Percentiles rank a stretch among this genome's conserved stretches.
Evolutionary conservation across 2,113 vertebrate species (phyloP).

Genomic region (Sakesphorus luctuosus): DNA sequence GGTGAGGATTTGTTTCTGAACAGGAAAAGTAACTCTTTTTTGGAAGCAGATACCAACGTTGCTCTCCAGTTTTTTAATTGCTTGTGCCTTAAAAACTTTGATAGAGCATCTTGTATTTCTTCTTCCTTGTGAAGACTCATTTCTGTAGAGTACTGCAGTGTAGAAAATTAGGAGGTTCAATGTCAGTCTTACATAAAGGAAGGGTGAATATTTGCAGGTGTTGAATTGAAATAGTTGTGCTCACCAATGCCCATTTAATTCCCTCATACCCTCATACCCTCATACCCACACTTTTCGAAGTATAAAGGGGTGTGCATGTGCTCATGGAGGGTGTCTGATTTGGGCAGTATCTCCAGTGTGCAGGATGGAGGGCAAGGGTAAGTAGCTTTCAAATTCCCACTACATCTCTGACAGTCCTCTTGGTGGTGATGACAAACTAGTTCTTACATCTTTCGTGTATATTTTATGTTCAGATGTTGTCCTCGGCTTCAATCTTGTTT

Average conservation of each 20-base stretch:
- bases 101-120: not conserved
- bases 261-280: not conserved
- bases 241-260: not conserved
- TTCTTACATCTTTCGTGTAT: not conserved
- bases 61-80: not conserved
- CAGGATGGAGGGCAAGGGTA: not conserved
- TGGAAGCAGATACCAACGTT: not conserved
- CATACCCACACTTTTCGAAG: fast-evolving
- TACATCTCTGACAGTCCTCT: not conserved
- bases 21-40: not conserved
- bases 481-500: not conserved
- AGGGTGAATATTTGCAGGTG: not conserved
- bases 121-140: not conserved
- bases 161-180: not conserved
- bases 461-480: not conserved
- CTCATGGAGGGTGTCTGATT: not conserved
- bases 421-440: not conserved
- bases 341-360: not conserved
- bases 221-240: not conserved
- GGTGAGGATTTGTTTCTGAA: not conserved
- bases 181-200: not conserved
- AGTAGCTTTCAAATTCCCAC: not conserved
- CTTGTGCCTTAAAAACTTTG: not conserved
- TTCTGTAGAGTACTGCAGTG: not conserved
- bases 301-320: fast-evolving